Evolutionary conservation across 64 coral and sea anemone species (phyloP).

Genomic region (Montipora capricornis): DNA sequence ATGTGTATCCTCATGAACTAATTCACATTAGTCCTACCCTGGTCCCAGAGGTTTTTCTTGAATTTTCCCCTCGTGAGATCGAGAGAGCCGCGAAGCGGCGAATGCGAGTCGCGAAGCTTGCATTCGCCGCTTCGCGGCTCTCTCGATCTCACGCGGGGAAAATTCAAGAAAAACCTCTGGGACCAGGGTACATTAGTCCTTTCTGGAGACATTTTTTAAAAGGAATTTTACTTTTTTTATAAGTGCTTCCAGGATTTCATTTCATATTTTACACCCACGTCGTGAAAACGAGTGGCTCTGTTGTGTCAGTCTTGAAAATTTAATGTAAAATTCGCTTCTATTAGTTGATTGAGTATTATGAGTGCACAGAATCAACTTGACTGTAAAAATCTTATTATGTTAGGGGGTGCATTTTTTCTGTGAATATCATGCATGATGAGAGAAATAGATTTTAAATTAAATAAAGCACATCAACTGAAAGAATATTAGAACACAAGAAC

Average conservation of each 20-base stretch:
- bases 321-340: background rate
- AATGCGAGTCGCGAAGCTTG: too few relatives aligned
- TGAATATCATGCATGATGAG: background rate
- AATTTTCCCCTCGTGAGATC: too few relatives aligned
- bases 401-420: background rate
- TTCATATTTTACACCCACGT: background rate
- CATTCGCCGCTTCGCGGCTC: too few relatives aligned
- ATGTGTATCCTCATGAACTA: background rate
- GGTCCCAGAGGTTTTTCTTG: too few relatives aligned
- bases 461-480: background rate
- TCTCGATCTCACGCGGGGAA: too few relatives aligned
- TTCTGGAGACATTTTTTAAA: background rate
- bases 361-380: background rate
- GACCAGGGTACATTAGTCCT: background rate
- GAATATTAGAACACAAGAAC: background rate
- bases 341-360: background rate
- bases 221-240: background rate
- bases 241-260: background rate
- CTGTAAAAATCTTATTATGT: background rate
- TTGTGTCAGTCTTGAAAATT: background rate
- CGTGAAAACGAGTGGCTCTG: background rate
- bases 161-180: too few relatives aligned
- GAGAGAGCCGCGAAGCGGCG: too few relatives aligned
- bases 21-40: background rate
- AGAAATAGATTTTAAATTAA: background rate